Conservation (phyloP, 2,113 vertebrate species). For the Merops nubicus region DNA sequence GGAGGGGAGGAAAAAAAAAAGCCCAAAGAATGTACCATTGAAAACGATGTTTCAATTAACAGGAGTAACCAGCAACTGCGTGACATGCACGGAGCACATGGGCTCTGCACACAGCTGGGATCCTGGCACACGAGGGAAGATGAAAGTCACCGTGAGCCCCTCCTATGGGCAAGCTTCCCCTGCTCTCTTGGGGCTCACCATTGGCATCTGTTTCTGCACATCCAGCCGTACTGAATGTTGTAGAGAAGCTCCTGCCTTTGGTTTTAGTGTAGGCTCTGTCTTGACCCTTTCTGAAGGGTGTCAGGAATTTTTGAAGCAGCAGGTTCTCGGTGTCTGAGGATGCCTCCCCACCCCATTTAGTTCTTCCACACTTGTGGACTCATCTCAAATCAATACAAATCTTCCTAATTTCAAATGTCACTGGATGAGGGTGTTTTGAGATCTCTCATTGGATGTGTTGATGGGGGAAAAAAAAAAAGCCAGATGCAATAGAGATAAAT, state of each 20-base stretch:
- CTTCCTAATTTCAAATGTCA: background rate
- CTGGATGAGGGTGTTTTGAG: background rate
- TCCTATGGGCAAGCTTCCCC: accelerated
- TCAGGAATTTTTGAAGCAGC: background rate
- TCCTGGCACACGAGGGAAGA: background rate
- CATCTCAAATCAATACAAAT: background rate
- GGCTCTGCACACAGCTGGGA: background rate
- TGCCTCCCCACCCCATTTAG: background rate
- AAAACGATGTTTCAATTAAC: constrained; percentile 44
- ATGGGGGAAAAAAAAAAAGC: accelerated
- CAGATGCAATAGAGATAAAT: background rate
- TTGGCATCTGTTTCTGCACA: background rate
- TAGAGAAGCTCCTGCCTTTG: background rate
- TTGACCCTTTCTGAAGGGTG: background rate
- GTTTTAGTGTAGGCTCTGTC: background rate
- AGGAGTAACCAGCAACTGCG: background rate
- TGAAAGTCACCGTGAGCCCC: accelerated
- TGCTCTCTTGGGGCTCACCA: accelerated
- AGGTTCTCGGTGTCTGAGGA: background rate
- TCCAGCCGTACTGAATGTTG: accelerated
- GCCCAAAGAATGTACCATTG: constrained; percentile 1
- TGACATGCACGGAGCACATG: constrained; percentile 12
- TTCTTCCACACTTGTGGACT: background rate
- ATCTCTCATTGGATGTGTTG: accelerated
- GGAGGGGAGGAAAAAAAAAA: background rate